These are phyloP conservation scores for Centropus bengalensis DNA, from an alignment of 2,113 vertebrate species.

Conservation along the genomic window DNA sequence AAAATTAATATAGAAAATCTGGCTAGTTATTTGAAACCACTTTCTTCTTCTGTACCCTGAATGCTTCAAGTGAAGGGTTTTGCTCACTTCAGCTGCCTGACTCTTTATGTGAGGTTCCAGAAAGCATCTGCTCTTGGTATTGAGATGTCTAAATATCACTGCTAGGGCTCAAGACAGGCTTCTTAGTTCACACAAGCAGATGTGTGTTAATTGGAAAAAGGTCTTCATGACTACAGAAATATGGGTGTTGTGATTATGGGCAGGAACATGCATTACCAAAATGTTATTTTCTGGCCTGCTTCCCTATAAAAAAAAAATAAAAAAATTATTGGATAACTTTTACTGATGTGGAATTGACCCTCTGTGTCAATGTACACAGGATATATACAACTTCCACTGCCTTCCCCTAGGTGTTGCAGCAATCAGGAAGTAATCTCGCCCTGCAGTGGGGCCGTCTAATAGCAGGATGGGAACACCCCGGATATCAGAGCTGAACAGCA, in stretches of 20 bases:
- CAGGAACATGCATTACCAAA: not conserved
- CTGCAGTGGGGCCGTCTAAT: not conserved
- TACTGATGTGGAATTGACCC: not conserved
- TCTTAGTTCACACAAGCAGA: not conserved
- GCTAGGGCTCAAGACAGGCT: not conserved
- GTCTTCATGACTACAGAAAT: not conserved
- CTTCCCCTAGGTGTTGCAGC: not conserved
- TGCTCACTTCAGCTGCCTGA: not conserved
- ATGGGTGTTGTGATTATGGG: not conserved
- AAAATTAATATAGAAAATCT: not conserved
- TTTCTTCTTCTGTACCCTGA: not conserved
- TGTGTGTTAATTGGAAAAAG: not conserved
- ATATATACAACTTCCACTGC: not conserved
- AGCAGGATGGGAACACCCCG: not conserved
- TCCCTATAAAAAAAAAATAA: no score
- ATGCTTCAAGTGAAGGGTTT: not conserved
- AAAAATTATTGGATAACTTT: not conserved
- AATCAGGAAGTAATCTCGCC: not conserved
- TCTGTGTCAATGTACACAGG: not conserved
- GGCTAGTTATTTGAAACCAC: not conserved
- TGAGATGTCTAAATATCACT: not conserved
- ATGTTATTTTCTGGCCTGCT: not conserved
- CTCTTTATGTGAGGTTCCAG: not conserved
- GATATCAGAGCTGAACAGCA: slow-evolving; percentile 15
- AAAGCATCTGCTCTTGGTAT: not conserved